Percentiles rank a stretch among this genome's conserved stretches.
phyloP scores from a whole-genome alignment of 2,797 vertebrate genomes.

The Lithobates pipiens region DNA sequence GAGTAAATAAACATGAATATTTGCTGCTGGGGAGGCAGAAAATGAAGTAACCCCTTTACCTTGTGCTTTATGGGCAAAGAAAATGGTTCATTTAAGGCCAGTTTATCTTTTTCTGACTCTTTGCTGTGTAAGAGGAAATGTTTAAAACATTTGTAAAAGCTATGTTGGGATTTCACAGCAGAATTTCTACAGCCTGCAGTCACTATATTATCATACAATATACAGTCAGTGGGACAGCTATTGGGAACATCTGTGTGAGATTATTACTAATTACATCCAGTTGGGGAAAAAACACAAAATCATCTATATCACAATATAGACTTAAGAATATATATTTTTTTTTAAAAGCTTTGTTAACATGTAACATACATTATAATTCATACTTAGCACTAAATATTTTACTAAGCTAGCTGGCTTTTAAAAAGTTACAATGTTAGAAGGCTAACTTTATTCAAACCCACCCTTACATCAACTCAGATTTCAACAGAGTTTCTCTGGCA shows the following conservation, averaged over 20 bases:
- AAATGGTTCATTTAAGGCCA: too few species aligned
- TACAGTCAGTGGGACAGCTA: not conserved
- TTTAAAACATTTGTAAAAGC: not conserved
- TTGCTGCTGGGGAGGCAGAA: too few species aligned
- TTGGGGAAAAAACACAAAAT: not conserved
- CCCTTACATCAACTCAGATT: not conserved
- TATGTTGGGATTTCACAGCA: not conserved
- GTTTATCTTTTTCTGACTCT: too few species aligned
- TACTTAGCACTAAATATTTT: too few species aligned
- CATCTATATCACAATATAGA: not conserved
- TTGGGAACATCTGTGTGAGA: constrained; percentile 28
- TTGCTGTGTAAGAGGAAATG: too few species aligned
- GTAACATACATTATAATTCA: too few species aligned
- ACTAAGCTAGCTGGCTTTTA: too few species aligned
- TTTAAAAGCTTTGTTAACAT: too few species aligned
- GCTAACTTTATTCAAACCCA: not conserved
- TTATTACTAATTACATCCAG: constrained; percentile 13
- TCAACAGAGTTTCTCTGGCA: not conserved
- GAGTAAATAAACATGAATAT: too few species aligned
- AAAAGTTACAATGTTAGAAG: not conserved
- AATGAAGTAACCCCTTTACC: too few species aligned
- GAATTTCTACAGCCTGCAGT: not conserved
- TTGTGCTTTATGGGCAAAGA: too few species aligned
- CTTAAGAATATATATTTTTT: not conserved
- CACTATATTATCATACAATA: not conserved